These are phyloP conservation scores for Corythucha ciliata DNA, from an alignment of 2,888 invertebrate genomes.

Conservation along the genomic window DNA sequence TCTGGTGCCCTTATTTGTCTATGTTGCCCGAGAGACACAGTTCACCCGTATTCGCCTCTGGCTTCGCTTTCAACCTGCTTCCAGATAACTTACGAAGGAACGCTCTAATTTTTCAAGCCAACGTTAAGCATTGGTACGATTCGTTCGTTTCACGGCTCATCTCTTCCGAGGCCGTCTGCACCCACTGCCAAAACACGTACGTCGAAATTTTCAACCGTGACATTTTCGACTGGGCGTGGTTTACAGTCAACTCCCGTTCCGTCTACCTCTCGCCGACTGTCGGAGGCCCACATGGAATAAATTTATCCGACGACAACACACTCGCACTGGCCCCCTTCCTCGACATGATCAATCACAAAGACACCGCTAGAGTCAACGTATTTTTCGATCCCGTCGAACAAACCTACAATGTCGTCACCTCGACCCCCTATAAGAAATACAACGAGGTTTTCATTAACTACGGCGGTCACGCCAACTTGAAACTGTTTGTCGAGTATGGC, in stretches of 20 bases:
- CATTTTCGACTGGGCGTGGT: conserved; percentile 59
- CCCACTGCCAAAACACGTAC: conserved; percentile 43
- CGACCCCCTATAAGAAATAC: conserved; percentile 49
- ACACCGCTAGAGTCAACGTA: conserved; percentile 49
- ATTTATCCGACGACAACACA: conserved; percentile 39
- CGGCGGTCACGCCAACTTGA: conserved; percentile 69
- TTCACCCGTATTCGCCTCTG: conserved; percentile 58
- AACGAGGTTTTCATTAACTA: conserved; percentile 82
- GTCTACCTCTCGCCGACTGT: conserved; percentile 48
- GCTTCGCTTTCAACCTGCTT: conserved; percentile 46
- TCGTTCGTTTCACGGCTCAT: conserved; percentile 17
- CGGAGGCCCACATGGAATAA: conserved; percentile 31
- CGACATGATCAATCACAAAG: conserved; percentile 85
- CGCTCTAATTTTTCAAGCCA: too few relatives aligned
- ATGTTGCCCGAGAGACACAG: conserved; percentile 58
- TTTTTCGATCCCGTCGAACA: conserved; percentile 41
- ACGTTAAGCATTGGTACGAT: conserved; percentile 19
- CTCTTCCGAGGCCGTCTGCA: conserved; percentile 37
- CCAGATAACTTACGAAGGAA: too few relatives aligned
- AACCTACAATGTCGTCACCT: conserved; percentile 49
- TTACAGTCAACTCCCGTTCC: conserved; percentile 67
- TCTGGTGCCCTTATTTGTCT: conserved; percentile 56
- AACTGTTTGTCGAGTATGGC: conserved; percentile 79
- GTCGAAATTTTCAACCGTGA: conserved; percentile 47
- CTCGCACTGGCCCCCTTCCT: conserved; percentile 75